A percentile compares a stretch with the other conserved stretches of the same genome.
These are phyloP conservation scores for Macrobrachium rosenbergii DNA, from an alignment of 1,140 invertebrate species.

Conservation along the genomic window DNA sequence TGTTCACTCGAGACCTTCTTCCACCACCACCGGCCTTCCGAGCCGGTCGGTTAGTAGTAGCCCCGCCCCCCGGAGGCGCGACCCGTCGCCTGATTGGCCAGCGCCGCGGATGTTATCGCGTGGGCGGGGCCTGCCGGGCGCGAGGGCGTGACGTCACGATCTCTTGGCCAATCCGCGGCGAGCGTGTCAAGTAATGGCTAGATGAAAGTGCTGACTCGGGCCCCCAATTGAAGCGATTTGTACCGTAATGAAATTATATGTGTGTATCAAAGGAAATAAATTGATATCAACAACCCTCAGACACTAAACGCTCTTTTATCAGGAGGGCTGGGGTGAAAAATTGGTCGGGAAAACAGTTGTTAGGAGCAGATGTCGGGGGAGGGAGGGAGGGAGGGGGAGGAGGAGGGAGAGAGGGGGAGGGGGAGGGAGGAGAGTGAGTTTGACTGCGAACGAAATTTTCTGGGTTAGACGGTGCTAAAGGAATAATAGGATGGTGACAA, in stretches of 20 bases:
- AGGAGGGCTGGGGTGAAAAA: slow-evolving; percentile 64
- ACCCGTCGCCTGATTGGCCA: slow-evolving; percentile 34
- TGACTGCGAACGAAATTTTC: slow-evolving; percentile 49
- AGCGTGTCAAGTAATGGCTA: slow-evolving; percentile 66
- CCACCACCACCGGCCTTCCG: neutral
- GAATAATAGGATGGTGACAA: slow-evolving; percentile 63
- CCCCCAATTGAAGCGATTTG: slow-evolving; percentile 67
- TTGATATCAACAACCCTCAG: slow-evolving; percentile 67
- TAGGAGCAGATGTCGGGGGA: slow-evolving; percentile 57
- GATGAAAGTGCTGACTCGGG: slow-evolving; percentile 66
- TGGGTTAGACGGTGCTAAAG: slow-evolving; percentile 40
- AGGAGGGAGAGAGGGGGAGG: slow-evolving; percentile 29
- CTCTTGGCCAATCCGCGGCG: slow-evolving; percentile 54
- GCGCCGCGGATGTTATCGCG: slow-evolving; percentile 23
- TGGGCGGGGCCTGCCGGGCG: slow-evolving; percentile 34
- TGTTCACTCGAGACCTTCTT: slow-evolving; percentile 41
- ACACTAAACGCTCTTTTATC: slow-evolving; percentile 66
- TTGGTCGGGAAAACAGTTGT: slow-evolving; percentile 65
- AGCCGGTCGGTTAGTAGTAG: neutral
- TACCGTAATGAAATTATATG: slow-evolving; percentile 67
- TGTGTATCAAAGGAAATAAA: slow-evolving; percentile 67
- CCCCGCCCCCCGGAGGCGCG: neutral
- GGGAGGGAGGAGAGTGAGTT: neutral
- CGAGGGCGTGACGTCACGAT: slow-evolving; percentile 56
- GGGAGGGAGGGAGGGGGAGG: neutral